Conservation (phyloP, 2,888 invertebrate species). For the Minunthozetes semirufus region DNA sequence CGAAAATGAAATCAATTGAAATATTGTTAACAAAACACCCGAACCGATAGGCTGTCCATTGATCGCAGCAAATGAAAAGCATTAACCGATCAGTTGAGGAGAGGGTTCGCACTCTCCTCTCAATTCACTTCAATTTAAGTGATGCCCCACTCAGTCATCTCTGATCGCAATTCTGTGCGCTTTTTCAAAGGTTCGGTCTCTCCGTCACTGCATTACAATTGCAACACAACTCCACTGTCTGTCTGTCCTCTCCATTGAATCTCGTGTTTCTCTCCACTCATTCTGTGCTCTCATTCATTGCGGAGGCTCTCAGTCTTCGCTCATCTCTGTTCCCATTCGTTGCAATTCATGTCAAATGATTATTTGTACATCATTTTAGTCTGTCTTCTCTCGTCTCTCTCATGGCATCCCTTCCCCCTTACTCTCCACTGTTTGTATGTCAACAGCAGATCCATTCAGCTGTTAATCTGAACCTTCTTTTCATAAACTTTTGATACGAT, state of each 20-base stretch:
- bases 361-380: slow-evolving; percentile 12
- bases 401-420: background rate
- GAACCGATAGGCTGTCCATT: background rate
- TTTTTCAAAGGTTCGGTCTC: background rate
- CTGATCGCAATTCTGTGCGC: background rate
- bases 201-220: background rate
- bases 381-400: background rate
- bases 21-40: background rate
- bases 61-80: background rate
- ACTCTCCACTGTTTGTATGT: background rate
- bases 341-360: background rate
- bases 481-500: background rate
- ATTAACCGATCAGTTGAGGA: background rate
- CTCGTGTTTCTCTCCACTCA: background rate
- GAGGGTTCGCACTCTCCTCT: background rate
- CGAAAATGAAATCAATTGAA: background rate
- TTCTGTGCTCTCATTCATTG: background rate
- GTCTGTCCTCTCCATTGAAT: background rate
- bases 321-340: background rate
- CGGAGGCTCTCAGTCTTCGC: background rate
- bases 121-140: no score
- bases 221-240: background rate
- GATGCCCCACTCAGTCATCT: no score
- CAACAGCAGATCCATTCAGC: slow-evolving; percentile 10
- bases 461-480: slow-evolving; percentile 3